Evolutionary conservation across 2,888 invertebrate genomes (phyloP), one percentile per base, ranked within the genome.

Genomic region (Phanerotoma sp.): DNA sequence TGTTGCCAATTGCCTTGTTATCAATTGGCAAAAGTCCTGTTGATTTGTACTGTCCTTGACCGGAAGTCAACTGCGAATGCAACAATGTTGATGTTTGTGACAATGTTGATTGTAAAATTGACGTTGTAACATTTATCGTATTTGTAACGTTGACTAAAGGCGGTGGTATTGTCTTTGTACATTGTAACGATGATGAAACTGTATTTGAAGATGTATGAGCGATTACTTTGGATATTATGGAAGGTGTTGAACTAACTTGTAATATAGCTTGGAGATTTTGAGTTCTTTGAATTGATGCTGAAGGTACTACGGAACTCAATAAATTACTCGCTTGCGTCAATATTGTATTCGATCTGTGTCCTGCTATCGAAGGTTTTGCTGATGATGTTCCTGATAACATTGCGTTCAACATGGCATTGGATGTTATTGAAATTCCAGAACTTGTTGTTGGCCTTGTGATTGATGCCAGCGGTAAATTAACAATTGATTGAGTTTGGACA

Each of bases 341-440:
- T 15, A 69, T 65, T 1, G 75, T 72, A 22, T 64, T 72, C 2
- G 70, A 65, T 16, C 72, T 66, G 25, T 67, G 63, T 3, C 68
- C 66, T 33, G 75, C 73, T 6, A 73, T 69, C 15, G 73, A 68
- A 1, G 76, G 63, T 45, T 75, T 75, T 7, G 69, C 68, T 0
- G 74, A 70, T 44, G 67, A 72, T 7, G 75, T 72, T 3, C 72
- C 72, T 3, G 74, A 73, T 4, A 77, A 54, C 76, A 77, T 75
- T 0, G 77, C 75, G 57, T 75, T 77, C n/a, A 77, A 51, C 73
- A 77, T 77, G 1, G 73, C 74, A 40, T 77, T 76, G 1, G 77
- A 76, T 0, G 75, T 74, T 28, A 75, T 72, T 1, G 77, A 73
- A 35, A 76, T 70, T 3, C 66, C 67, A 0, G 65, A 61, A 53